Base-by-base conservation (phyloP, 2,113 vertebrate genomes). In the Chrysemys picta region DNA sequence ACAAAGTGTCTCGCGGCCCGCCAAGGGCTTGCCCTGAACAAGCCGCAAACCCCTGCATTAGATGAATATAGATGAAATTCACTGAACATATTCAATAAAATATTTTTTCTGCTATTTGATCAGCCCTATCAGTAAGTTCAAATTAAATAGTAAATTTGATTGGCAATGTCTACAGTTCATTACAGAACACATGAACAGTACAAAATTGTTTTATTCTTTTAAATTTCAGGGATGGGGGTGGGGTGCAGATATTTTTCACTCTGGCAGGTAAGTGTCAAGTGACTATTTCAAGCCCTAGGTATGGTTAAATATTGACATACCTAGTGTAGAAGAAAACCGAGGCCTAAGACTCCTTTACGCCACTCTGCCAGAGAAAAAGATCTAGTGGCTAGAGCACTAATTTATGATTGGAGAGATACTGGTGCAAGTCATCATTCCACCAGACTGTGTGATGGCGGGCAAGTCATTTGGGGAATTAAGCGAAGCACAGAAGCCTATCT, bases 381-480 rank as follows among this genome's bases (percentile, higher is more conserved):
- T 29, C 27, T 0, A 0, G 53, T 8, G 59, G 9, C 62, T 4
- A 49, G 84, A 69, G 93, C 62, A 31, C 45, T 45, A n/a, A 42
- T 16, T 17, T 16, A 24, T 21, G 2, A 2, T 6, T 0, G 0
- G 1, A 79, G 62, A 85, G 38, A 85, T 78, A 25, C 0, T 4
- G 57, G 52, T 5, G 65, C 53, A 5, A 0, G 22, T 0, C 50
- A 54, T 80, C 42, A 29, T 8, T 72, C 56, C n/a, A 38, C 0
- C 0, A 0, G 0, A 0, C 65, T 14, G 16, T n/a, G 17, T 69
- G 65, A n/a, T 5, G 8, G 35, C 1, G 65, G 35, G 35, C 65
- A 69, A 69, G 65, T 69, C 65, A n/a, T 19, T 69, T 69, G 31
- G 16, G 35, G 35, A 69, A 69, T 6, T n/a, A n/a, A 69, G 35